A percentile compares a stretch with the other conserved stretches of the same genome.
phyloP scores from a whole-genome alignment of 2,797 vertebrate genomes.

The Heteromormyrus szaboi region DNA sequence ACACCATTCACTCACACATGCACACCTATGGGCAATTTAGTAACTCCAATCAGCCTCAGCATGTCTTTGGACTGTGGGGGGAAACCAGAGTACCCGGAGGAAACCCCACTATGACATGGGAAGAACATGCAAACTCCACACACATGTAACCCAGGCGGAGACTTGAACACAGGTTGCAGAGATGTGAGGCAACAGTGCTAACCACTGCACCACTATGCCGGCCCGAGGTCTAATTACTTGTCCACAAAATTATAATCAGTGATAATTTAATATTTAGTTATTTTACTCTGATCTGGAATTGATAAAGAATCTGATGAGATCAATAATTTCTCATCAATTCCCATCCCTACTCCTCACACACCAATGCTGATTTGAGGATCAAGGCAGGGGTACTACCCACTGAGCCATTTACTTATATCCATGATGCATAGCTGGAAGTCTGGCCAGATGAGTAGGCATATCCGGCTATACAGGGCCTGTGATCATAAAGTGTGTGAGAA shows the following conservation, averaged over 20 bases:
- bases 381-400: not conserved
- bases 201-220: no score
- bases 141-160: not conserved
- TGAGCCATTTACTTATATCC: not conserved
- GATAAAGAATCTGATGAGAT: not conserved
- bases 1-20: no score
- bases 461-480: not conserved
- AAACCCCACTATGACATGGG: not conserved
- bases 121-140: not conserved
- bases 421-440: not conserved
- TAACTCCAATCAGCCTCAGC: not conserved
- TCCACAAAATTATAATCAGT: not conserved
- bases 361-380: not conserved
- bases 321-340: not conserved
- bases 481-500: not conserved
- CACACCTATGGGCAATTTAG: no score
- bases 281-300: not conserved
- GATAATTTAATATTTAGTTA: not conserved
- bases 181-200: no score
- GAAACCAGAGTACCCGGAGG: not conserved
- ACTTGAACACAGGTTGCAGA: not conserved
- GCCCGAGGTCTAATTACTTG: not conserved
- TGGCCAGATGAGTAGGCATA: not conserved
- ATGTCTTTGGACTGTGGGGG: not conserved
- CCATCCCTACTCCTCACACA: not conserved